Evolutionary conservation across 2,797 vertebrate genomes (phyloP).

Genomic region (Tadarida brasiliensis): DNA sequence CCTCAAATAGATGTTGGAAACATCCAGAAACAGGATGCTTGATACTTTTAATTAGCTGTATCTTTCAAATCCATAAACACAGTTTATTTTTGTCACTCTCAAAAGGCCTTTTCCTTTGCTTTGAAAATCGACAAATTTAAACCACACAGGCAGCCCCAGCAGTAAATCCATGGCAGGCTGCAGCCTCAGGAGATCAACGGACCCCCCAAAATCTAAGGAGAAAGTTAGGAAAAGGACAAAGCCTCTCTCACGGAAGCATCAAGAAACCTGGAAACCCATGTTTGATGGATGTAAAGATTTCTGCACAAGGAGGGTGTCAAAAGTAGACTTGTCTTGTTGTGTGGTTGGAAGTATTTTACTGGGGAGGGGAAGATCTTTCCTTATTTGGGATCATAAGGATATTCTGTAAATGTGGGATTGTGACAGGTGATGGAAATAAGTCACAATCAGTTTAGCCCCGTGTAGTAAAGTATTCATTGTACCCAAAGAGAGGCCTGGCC

Average conservation of each 20-base stretch:
- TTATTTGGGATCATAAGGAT: not conserved
- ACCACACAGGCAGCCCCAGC: not conserved
- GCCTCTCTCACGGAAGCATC: not conserved
- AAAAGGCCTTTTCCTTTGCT: not conserved
- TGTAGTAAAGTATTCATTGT: not conserved
- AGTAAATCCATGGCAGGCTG: not conserved
- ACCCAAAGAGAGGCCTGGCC: not conserved
- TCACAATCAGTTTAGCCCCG: not conserved
- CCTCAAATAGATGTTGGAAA: not conserved
- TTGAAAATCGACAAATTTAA: constrained; percentile 23
- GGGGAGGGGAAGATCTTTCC: not conserved
- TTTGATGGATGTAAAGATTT: not conserved
- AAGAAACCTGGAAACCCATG: not conserved
- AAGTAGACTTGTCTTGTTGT: not conserved
- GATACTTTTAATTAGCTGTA: constrained; percentile 44
- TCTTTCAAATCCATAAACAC: constrained; percentile 1
- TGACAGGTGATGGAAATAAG: not conserved
- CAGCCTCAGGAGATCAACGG: not conserved
- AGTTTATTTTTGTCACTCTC: constrained; percentile 50
- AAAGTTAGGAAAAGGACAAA: not conserved
- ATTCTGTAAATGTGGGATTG: not conserved
- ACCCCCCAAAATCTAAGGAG: not conserved
- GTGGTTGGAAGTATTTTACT: not conserved
- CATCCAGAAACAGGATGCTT: constrained; percentile 30
- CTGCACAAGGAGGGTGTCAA: not conserved